Evolutionary conservation across 1,140 invertebrate species (phyloP), one percentile per base, ranked within the genome.

Genomic region (Temnothorax curvispinosus): DNA sequence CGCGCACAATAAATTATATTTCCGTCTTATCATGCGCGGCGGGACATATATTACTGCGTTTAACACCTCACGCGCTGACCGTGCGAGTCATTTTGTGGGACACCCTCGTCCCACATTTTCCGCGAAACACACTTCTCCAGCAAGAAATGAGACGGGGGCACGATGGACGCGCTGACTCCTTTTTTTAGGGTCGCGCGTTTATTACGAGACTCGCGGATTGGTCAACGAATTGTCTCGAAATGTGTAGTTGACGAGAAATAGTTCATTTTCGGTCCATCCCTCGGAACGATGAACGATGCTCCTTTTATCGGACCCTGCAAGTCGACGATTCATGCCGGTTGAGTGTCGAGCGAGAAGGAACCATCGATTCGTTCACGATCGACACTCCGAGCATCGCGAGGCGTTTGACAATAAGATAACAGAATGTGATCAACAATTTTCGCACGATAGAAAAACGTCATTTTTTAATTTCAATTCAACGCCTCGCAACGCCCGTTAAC

Each of bases 261-360:
- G 67, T 71, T 18, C 75, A 69, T 27, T 86, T 13, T 87, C 35
- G 69, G 56, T 65, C 76, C 72, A 54, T 54, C 65, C 38, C 64
- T 88, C 58, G 47, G 58, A 65, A 56, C 54, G 76, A 74, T 71
- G 78, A 64, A 85, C 56, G 78, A 88, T 75, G 81, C 89, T 90
- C 89, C 87, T 64, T 69, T 88, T 78, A 74, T 60, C 89, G 90
- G 90, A 88, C 77, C 90, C 90, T 91, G 87, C 15, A 91, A 91
- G 21, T 85, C 62, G 60, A 87, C 60, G 80, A 56, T 62, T 69
- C 41, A 58, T 86, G 52, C 0, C 15, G 52, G 58, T 7, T 64
- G n/a, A 87, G n/a, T 15, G 44, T 75, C 89, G 77, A 85, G 13
- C 41, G 65, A 62, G 27, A 41, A 13, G 18, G 11, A 9, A 44